Evolutionary conservation across 2,888 invertebrate species (phyloP).

Genomic region (Seira sanloemensis): DNA sequence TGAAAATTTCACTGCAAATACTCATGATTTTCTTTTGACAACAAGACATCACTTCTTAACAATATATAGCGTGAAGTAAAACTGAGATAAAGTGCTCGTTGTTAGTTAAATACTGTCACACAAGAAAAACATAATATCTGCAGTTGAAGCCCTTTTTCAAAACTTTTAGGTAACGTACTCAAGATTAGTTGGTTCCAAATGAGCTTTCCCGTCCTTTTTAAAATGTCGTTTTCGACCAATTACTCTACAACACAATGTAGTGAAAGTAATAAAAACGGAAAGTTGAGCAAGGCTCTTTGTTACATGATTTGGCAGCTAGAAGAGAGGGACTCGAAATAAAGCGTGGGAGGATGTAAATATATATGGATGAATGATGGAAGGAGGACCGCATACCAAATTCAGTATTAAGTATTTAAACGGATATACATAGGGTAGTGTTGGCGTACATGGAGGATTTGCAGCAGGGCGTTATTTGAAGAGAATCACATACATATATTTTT

Average conservation of each 20-base stretch:
- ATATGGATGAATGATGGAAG: neutral
- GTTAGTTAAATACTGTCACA: neutral
- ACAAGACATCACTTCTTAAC: conserved; percentile 40
- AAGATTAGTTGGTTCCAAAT: neutral
- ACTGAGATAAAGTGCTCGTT: neutral
- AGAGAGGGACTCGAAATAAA: neutral
- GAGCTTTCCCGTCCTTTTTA: neutral
- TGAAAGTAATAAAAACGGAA: too few relatives aligned
- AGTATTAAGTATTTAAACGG: too few relatives aligned
- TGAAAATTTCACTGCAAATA: conserved; percentile 56
- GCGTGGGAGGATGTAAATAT: neutral
- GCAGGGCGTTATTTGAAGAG: too few relatives aligned
- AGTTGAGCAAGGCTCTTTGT: too few relatives aligned
- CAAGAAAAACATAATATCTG: neutral
- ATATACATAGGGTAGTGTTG: too few relatives aligned
- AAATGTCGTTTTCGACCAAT: neutral
- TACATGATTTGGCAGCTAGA: neutral
- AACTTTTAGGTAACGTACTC: neutral
- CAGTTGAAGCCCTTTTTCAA: neutral
- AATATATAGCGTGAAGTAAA: neutral
- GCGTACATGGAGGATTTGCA: too few relatives aligned
- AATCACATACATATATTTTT: too few relatives aligned
- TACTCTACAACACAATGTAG: neutral
- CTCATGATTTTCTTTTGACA: conserved; percentile 50
- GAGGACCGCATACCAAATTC: too few relatives aligned